Conservation (phyloP, 2,113 vertebrate species). For the Pelvicachromis taeniatus region DNA sequence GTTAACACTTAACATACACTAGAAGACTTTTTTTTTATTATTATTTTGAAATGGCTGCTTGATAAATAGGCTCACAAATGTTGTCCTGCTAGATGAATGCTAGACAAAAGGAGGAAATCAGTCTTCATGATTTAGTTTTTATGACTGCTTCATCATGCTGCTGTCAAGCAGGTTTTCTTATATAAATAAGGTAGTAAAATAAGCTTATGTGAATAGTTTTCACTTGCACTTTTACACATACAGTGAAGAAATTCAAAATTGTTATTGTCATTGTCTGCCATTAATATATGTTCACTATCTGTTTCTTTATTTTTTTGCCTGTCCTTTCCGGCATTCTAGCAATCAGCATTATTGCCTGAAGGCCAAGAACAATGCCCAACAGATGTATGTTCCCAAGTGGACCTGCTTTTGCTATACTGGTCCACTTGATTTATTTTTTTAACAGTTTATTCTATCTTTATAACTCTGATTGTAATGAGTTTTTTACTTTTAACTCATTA, state of each 20-base stretch:
- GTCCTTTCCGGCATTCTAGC: accelerated
- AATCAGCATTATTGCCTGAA: not conserved
- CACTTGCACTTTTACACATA: not conserved
- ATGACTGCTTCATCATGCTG: not conserved
- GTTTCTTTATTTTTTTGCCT: not conserved
- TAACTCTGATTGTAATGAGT: no score
- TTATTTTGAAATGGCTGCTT: slow-evolving; percentile 18
- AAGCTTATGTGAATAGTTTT: not conserved
- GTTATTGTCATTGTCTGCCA: not conserved
- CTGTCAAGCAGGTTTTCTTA: not conserved
- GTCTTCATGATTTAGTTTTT: not conserved
- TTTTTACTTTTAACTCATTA: no score
- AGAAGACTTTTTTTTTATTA: not conserved
- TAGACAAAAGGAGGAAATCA: not conserved
- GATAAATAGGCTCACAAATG: slow-evolving; percentile 9
- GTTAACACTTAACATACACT: slow-evolving; percentile 18
- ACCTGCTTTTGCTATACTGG: not conserved
- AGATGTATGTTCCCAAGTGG: not conserved
- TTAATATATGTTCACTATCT: not conserved
- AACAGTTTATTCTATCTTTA: not conserved
- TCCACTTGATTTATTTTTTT: not conserved
- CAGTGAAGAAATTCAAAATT: not conserved
- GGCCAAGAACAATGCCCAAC: not conserved
- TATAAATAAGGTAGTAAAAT: not conserved
- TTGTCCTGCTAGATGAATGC: not conserved